Conservation (phyloP, 2,113 vertebrate species). For the Callipepla californica region DNA sequence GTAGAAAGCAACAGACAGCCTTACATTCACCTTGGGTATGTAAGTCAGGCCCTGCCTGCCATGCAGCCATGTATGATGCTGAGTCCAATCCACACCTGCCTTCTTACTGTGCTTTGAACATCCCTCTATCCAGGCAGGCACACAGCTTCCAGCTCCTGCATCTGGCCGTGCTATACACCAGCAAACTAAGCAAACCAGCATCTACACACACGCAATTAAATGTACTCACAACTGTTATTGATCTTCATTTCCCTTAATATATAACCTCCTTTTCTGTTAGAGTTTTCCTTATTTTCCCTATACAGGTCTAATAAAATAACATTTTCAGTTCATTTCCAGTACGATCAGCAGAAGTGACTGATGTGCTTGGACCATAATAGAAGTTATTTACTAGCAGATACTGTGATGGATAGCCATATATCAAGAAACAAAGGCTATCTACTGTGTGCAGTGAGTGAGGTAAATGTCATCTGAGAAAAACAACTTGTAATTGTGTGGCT, state of each 20-base stretch:
- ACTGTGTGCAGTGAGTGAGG: background rate
- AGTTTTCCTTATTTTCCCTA: background rate
- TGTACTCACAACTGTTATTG: background rate
- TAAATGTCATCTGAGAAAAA: background rate
- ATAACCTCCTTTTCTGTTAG: background rate
- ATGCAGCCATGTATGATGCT: background rate
- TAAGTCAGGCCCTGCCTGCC: background rate
- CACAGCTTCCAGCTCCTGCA: background rate
- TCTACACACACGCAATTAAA: background rate
- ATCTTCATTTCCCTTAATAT: background rate
- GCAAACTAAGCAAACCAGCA: background rate
- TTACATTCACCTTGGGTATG: accelerated
- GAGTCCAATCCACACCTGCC: background rate
- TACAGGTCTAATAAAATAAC: background rate
- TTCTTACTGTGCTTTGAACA: background rate
- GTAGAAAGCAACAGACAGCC: background rate
- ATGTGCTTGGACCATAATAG: background rate
- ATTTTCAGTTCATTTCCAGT: background rate
- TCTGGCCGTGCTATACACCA: background rate
- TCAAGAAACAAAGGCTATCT: background rate
- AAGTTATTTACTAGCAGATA: background rate
- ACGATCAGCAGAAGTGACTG: accelerated
- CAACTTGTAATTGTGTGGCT: background rate
- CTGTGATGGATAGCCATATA: background rate
- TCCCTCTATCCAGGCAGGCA: background rate